Base-by-base conservation (phyloP, 1,140 invertebrate genomes). In the Drosophila mojavensis region DNA sequence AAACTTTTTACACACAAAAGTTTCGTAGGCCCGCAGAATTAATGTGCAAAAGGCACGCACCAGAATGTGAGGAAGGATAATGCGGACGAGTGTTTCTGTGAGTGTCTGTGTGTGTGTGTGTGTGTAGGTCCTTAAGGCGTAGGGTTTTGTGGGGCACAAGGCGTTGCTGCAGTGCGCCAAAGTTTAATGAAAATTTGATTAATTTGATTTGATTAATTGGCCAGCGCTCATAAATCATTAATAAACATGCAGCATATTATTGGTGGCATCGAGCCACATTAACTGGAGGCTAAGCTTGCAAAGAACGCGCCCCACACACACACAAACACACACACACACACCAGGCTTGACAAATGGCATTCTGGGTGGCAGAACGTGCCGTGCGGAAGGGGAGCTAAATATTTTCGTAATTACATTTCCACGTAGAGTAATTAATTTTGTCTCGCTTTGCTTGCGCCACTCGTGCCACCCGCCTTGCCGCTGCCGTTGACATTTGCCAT, bases 371-470 rank as follows among this genome's bases (percentile, higher is more conserved):
- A 64, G 71, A 79, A 79, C 83, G 78, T 86, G 83, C 79, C 84
- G 76, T 11, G 36, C 7, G 36, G 36, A 39, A 13, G 11, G 36
- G 36, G 11, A 4, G 72, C 84, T 89, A 91, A 91, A 91, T 91
- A 91, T 91, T 91, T 91, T 91, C 90, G 86, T 91, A 91, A 91
- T 91, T 91, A 91, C 90, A 91, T 91, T 91, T 91, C 86, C 90
- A 89, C 90, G 90, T 84, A 78, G 86, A 91, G 90, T 91, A 91
- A 91, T 91, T 91, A 91, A 91, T 91, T 91, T 91, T 91, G 81
- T 91, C 90, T 89, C 76, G 75, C 78, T 78, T 76, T 89, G 73
- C 65, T 75, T 74, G 66, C 26, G 43, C 59, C 59, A 59, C 71
- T 56, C 59, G 3, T 4, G 9, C 3, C 11, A 45, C n/a, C 10